Evolutionary conservation across 2,888 invertebrate genomes (phyloP).

Genomic region (Periphyllus acericola): DNA sequence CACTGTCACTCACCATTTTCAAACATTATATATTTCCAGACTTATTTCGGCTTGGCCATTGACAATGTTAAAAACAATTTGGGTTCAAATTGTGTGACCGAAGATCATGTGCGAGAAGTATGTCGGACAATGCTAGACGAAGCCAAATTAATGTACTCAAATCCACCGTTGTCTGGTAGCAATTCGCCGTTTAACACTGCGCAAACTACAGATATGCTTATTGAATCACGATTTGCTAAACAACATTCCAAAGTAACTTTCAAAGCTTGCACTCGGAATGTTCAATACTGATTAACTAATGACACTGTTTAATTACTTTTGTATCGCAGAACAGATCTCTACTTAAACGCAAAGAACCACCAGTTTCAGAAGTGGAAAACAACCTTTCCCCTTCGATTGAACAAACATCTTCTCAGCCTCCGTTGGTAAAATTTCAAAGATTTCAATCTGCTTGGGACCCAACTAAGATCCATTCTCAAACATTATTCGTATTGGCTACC

Average conservation of each 20-base stretch:
- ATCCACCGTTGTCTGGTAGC: conserved; percentile 65
- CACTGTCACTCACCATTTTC: background rate
- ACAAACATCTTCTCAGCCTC: conserved; percentile 41
- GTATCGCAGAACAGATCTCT: conserved; percentile 48
- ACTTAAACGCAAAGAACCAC: conserved; percentile 55
- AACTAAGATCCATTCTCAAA: conserved; percentile 76
- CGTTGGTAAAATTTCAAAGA: conserved; percentile 50
- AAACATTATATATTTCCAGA: conserved; percentile 69
- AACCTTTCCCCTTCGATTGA: conserved; percentile 43
- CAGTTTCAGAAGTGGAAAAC: conserved; percentile 33
- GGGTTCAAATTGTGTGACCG: conserved; percentile 79
- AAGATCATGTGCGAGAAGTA: conserved; percentile 78
- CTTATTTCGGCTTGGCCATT: conserved; percentile 83
- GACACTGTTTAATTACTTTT: background rate
- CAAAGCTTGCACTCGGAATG: background rate
- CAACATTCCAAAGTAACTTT: conserved; percentile 54
- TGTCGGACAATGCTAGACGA: conserved; percentile 84
- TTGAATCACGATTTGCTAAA: conserved; percentile 63
- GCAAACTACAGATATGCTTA: conserved; percentile 59
- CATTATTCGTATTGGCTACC: conserved; percentile 77
- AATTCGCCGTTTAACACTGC: conserved; percentile 63
- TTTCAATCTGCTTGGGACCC: conserved; percentile 69
- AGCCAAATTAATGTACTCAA: conserved; percentile 70
- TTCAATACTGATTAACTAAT: background rate
- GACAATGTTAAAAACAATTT: conserved; percentile 80